These are phyloP conservation scores for Sula dactylatra DNA, from an alignment of 2,113 vertebrate species.

Conservation along the genomic window DNA sequence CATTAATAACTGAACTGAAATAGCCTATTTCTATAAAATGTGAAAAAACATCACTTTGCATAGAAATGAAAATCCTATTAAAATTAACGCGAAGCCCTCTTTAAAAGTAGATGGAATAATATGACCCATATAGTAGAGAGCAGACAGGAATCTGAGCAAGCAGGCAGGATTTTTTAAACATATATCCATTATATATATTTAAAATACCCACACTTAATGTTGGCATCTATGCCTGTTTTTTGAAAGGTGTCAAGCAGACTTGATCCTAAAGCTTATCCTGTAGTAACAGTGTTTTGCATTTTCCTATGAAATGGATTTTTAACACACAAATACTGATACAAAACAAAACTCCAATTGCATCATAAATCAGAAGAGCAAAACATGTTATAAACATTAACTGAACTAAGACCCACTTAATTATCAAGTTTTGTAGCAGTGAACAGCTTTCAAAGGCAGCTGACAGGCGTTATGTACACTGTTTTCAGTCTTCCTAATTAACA, in stretches of 20 bases:
- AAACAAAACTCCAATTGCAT: neutral
- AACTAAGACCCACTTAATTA: neutral
- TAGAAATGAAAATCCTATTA: neutral
- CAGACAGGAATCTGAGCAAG: neutral
- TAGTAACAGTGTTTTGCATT: neutral
- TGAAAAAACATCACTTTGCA: neutral
- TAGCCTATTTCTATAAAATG: neutral
- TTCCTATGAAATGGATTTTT: neutral
- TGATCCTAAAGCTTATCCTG: neutral
- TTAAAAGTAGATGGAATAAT: neutral
- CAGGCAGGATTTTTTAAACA: neutral
- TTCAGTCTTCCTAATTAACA: neutral
- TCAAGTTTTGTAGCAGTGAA: neutral
- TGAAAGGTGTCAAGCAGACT: neutral
- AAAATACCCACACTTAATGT: neutral
- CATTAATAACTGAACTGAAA: neutral
- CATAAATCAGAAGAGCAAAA: conserved; percentile 5
- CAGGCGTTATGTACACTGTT: neutral
- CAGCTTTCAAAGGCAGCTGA: neutral
- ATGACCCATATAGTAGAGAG: neutral
- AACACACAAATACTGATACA: neutral
- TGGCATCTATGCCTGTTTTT: neutral
- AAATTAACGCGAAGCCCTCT: neutral
- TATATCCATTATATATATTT: neutral
- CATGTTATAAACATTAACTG: neutral